A percentile compares a stretch with the other conserved stretches of the same genome.
phyloP scores from a whole-genome alignment of 2,888 invertebrate genomes.

The Calameuta pallipes region DNA sequence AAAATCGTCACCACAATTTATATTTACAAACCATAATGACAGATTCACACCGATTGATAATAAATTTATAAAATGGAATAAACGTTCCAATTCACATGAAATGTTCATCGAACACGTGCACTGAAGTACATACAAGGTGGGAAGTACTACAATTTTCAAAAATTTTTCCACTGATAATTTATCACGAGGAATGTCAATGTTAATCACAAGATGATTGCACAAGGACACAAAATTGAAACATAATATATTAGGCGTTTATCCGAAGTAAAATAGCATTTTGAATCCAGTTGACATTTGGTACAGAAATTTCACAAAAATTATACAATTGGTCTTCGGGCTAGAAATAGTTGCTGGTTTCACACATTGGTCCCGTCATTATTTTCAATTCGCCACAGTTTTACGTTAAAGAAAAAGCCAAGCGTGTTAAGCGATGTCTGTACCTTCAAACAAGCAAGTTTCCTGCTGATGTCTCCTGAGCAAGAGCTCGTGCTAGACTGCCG shows the following conservation, averaged over 20 bases:
- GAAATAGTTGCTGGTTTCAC: neutral
- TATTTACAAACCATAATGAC: neutral
- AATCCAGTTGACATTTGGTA: neutral
- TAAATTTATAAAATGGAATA: neutral
- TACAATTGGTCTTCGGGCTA: neutral
- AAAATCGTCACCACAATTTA: neutral
- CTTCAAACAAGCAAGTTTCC: slow-evolving; percentile 57
- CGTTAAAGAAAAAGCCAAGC: slow-evolving; percentile 15
- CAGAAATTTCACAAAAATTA: neutral
- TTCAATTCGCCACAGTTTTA: slow-evolving; percentile 16
- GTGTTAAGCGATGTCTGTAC: slow-evolving; percentile 28
- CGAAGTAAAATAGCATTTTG: neutral
- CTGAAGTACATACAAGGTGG: neutral
- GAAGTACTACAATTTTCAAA: neutral
- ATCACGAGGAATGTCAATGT: neutral
- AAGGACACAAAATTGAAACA: neutral
- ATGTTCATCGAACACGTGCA: neutral
- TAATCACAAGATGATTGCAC: neutral
- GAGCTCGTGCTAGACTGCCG: slow-evolving; percentile 63
- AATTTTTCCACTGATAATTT: neutral
- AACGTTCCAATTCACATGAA: neutral
- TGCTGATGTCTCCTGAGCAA: slow-evolving; percentile 61
- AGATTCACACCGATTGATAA: neutral
- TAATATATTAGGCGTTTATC: neutral
- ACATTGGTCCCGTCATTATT: neutral